These are phyloP conservation scores for Ceratotherium simum DNA, from an alignment of 2,113 vertebrate genomes.

Conservation along the genomic window DNA sequence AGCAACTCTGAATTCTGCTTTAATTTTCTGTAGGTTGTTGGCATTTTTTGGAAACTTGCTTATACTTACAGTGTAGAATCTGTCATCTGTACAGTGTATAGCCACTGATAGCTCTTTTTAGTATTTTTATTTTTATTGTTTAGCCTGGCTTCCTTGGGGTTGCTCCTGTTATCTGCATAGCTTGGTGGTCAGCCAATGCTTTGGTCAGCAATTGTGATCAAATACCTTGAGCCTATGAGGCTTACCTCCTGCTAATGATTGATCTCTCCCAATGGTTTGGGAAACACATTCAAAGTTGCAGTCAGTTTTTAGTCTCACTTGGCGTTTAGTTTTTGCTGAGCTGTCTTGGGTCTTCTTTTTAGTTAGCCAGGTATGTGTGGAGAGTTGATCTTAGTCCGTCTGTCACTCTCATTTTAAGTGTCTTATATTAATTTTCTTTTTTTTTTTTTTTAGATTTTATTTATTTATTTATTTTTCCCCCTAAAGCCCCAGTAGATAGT, in stretches of 20 bases:
- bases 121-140: not conserved
- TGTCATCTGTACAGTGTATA: not conserved
- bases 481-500: no score
- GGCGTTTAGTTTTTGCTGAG: not conserved
- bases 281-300: not conserved
- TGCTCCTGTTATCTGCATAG: not conserved
- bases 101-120: not conserved
- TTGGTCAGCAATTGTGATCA: not conserved
- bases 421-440: not conserved
- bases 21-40: not conserved
- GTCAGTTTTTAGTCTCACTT: not conserved
- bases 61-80: not conserved
- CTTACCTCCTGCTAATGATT: not conserved
- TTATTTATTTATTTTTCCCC: no score
- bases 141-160: not conserved
- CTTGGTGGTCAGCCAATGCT: not conserved
- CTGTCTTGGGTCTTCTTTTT: not conserved
- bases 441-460: no score
- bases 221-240: not conserved
- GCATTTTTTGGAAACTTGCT: not conserved
- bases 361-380: not conserved
- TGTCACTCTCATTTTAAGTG: not conserved
- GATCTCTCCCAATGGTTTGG: not conserved
- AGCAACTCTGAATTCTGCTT: not conserved
- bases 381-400: not conserved